phyloP scores from a whole-genome alignment of 2,113 vertebrate genomes.

The Haemorhous mexicanus region DNA sequence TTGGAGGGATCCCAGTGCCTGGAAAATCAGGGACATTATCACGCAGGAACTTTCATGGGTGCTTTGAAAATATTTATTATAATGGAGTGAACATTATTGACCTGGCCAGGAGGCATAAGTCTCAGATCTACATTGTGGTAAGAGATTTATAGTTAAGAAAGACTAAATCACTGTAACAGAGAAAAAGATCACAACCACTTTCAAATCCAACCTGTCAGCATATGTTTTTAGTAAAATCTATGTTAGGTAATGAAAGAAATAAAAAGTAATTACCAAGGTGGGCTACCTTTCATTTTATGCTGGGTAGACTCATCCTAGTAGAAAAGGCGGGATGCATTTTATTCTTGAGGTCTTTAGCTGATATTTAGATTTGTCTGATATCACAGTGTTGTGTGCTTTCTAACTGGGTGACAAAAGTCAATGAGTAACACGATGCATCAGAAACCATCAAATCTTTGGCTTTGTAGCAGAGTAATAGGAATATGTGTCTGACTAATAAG shows the following conservation, averaged over 20 bases:
- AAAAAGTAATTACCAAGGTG: neutral
- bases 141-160: conserved; percentile 35
- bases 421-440: neutral
- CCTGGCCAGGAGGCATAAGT: conserved; percentile 75
- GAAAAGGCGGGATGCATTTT: neutral
- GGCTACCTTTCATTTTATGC: neutral
- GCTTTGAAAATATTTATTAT: conserved; percentile 90
- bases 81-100: conserved; percentile 84
- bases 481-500: neutral
- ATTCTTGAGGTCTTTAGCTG: neutral
- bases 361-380: neutral
- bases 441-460: neutral
- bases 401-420: neutral
- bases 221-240: neutral
- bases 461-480: neutral
- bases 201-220: neutral
- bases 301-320: neutral
- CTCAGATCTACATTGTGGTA: conserved; percentile 81
- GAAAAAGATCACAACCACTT: neutral
- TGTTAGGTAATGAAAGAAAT: neutral
- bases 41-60: conserved; percentile 85
- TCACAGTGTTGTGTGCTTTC: neutral
- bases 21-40: conserved; percentile 78
- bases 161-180: neutral
- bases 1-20: conserved; percentile 83